These are phyloP conservation scores for Fopius arisanus DNA, from an alignment of 1,140 invertebrate species.

Conservation along the genomic window DNA sequence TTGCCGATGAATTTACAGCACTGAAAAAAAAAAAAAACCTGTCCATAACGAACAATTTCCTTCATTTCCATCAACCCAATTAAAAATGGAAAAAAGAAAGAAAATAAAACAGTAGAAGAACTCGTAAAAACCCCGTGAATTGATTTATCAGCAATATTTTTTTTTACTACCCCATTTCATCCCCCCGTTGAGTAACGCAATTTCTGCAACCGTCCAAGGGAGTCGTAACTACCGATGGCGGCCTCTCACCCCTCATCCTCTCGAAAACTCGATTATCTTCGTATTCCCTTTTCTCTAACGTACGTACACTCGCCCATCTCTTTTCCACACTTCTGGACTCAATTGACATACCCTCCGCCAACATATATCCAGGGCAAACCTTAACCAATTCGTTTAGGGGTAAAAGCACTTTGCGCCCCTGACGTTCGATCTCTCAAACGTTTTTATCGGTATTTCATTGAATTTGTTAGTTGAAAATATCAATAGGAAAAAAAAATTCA, in stretches of 20 bases:
- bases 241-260: not conserved
- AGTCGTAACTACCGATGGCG: constrained; percentile 25
- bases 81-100: not conserved
- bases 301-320: not conserved
- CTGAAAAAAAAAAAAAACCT: not conserved
- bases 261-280: constrained; percentile 30
- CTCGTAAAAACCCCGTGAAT: not conserved
- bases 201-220: constrained; percentile 29
- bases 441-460: constrained; percentile 14
- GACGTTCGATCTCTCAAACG: constrained; percentile 14
- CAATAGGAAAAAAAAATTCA: too few relatives aligned
- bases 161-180: not conserved
- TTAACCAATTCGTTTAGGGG: constrained; percentile 30
- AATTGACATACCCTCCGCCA: constrained; percentile 9
- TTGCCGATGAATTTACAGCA: too few relatives aligned
- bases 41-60: not conserved
- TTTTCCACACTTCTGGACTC: not conserved
- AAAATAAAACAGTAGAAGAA: too few relatives aligned
- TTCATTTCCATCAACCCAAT: not conserved
- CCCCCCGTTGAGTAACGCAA: constrained; percentile 26
- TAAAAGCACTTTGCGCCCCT: constrained; percentile 25
- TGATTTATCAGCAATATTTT: constrained; percentile 25
- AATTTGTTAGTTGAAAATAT: not conserved
- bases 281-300: constrained; percentile 16
- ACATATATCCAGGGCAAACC: constrained; percentile 21